Evolutionary conservation across 2,888 invertebrate genomes (phyloP).

Genomic region (Lycia hirtaria): DNA sequence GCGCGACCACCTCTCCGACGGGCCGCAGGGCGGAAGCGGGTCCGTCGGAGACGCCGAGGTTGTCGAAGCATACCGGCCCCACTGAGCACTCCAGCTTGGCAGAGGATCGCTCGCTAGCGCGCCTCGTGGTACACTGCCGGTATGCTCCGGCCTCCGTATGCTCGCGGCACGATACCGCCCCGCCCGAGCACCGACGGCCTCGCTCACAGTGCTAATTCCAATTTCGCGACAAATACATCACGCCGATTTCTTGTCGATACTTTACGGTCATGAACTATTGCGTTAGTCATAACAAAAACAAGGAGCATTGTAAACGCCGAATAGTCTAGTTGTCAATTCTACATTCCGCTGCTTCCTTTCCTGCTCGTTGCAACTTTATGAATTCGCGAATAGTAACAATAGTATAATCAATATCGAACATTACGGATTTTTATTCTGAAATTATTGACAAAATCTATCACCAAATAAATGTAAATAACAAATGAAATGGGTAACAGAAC

Average conservation of each 20-base stretch:
- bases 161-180: slow-evolving; percentile 50
- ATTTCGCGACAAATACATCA: slow-evolving; percentile 54
- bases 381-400: not conserved
- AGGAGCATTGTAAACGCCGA: slow-evolving; percentile 6
- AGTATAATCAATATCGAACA: not conserved
- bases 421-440: not conserved
- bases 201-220: slow-evolving; percentile 68
- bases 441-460: not conserved
- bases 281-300: slow-evolving; percentile 36
- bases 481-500: not conserved
- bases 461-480: not conserved
- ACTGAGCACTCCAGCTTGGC: slow-evolving; percentile 81
- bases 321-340: not conserved
- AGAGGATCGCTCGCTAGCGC: slow-evolving; percentile 79
- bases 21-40: slow-evolving; percentile 67
- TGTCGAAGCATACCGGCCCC: slow-evolving; percentile 83
- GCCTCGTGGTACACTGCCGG: slow-evolving; percentile 75
- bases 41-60: slow-evolving; percentile 75
- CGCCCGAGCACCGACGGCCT: slow-evolving; percentile 61
- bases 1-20: slow-evolving; percentile 70
- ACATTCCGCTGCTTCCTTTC: not conserved
- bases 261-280: slow-evolving; percentile 37
- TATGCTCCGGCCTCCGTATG: no score
- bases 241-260: slow-evolving; percentile 36
- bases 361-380: not conserved